phyloP scores from a whole-genome alignment of 2,113 vertebrate genomes.

The Podarcis muralis region DNA sequence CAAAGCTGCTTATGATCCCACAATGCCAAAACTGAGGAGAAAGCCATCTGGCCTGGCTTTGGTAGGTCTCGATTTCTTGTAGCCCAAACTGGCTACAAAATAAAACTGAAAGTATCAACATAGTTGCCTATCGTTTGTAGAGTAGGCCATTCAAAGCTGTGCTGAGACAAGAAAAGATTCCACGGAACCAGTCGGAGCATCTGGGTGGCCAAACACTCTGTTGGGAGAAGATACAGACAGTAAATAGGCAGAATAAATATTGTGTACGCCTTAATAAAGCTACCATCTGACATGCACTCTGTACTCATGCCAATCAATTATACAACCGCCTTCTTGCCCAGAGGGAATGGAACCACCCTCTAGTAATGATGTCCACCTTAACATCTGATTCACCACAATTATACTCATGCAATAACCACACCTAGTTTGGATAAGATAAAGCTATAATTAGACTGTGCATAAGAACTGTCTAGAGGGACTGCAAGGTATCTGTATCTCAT shows the following conservation, averaged over 20 bases:
- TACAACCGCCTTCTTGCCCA: not conserved
- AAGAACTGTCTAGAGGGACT: not conserved
- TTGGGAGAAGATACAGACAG: not conserved
- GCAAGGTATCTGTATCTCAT: not conserved
- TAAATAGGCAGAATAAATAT: not conserved
- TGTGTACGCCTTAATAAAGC: not conserved
- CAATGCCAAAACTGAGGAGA: not conserved
- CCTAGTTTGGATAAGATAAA: not conserved
- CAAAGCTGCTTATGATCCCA: not conserved
- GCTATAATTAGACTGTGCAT: not conserved
- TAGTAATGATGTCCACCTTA: not conserved
- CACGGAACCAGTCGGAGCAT: not conserved
- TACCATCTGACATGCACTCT: not conserved
- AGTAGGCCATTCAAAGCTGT: not conserved
- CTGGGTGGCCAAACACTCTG: not conserved
- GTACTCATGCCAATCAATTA: not conserved
- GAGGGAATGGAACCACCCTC: not conserved
- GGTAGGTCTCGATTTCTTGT: slow-evolving; percentile 13
- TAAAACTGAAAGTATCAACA: not conserved
- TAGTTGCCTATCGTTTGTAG: not conserved
- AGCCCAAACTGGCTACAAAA: slow-evolving; percentile 1
- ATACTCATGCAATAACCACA: not conserved
- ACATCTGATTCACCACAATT: not conserved
- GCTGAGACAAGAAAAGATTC: not conserved
- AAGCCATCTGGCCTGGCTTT: not conserved